phyloP scores from a whole-genome alignment of 2,797 vertebrate genomes.

The Protonibea diacanthus region DNA sequence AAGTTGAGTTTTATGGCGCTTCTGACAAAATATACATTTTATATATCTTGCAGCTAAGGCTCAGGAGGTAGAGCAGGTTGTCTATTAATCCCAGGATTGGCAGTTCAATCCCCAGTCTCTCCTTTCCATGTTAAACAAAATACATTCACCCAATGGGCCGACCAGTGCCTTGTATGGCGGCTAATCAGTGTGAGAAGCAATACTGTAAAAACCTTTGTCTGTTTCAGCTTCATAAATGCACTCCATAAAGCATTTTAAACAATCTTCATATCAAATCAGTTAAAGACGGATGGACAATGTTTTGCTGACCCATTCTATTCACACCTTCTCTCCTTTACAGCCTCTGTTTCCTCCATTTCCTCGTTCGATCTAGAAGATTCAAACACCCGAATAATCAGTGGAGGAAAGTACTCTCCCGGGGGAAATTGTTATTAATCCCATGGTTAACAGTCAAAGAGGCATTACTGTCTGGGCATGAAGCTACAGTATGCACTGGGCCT shows the following conservation, averaged over 20 bases:
- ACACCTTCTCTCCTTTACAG: constrained; percentile 33
- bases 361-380: constrained; percentile 18
- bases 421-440: constrained; percentile 54
- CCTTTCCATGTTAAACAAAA: background rate
- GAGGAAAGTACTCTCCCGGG: constrained; percentile 44
- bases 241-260: background rate
- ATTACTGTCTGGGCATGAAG: constrained; percentile 52
- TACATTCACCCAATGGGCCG: background rate
- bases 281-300: constrained; percentile 2
- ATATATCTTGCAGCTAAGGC: background rate
- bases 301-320: constrained; percentile 15
- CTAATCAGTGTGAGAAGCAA: background rate
- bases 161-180: no score
- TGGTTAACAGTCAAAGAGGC: constrained; percentile 58
- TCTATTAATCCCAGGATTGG: background rate
- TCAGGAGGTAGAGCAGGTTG: background rate
- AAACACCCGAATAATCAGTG: constrained; percentile 29
- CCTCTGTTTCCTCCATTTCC: constrained; percentile 9
- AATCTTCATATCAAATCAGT: background rate
- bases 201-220: background rate
- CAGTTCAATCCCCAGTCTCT: background rate
- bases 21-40: background rate
- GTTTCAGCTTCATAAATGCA: background rate
- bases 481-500: constrained; percentile 24
- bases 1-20: background rate